Evolutionary conservation across 2,888 invertebrate species (phyloP).

Genomic region (Halocaridina rubra): DNA sequence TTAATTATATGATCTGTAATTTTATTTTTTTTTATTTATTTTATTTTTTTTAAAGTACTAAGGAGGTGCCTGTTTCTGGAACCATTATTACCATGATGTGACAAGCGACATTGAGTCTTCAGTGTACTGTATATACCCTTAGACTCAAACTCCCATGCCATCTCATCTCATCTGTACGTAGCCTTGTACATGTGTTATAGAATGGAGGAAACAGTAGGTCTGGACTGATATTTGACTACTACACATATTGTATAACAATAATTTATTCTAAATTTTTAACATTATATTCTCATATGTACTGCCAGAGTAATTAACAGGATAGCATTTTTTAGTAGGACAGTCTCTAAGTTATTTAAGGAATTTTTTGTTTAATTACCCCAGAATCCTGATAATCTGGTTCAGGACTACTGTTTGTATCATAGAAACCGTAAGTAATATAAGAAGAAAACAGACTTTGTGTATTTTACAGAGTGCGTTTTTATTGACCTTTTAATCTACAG

Average conservation of each 20-base stretch:
- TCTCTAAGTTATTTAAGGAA: too few species aligned
- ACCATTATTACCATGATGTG: slow-evolving; percentile 28
- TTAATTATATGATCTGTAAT: slow-evolving; percentile 9
- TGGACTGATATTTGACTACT: slow-evolving; percentile 40
- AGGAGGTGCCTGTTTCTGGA: slow-evolving; percentile 48
- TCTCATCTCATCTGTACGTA: slow-evolving; percentile 38
- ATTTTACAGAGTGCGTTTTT: slow-evolving; percentile 24
- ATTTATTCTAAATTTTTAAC: too few species aligned
- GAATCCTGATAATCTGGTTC: slow-evolving; percentile 15
- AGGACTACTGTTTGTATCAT: slow-evolving; percentile 51
- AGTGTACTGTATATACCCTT: not conserved
- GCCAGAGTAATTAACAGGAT: too few species aligned
- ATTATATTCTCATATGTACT: too few species aligned
- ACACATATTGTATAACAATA: too few species aligned
- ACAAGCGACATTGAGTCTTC: not conserved
- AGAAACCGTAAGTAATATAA: slow-evolving; percentile 52
- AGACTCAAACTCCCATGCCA: slow-evolving; percentile 24
- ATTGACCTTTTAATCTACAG: too few species aligned
- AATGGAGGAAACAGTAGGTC: slow-evolving; percentile 44
- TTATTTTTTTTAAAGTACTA: not conserved
- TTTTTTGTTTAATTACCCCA: not conserved
- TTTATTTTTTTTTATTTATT: not conserved
- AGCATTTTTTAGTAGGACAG: too few species aligned
- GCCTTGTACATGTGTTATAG: slow-evolving; percentile 54
- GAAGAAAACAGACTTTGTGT: slow-evolving; percentile 55